Percentiles rank a stretch among this genome's conserved stretches.
phyloP scores from a whole-genome alignment of 2,113 vertebrate genomes.

The Sturnira hondurensis region DNA sequence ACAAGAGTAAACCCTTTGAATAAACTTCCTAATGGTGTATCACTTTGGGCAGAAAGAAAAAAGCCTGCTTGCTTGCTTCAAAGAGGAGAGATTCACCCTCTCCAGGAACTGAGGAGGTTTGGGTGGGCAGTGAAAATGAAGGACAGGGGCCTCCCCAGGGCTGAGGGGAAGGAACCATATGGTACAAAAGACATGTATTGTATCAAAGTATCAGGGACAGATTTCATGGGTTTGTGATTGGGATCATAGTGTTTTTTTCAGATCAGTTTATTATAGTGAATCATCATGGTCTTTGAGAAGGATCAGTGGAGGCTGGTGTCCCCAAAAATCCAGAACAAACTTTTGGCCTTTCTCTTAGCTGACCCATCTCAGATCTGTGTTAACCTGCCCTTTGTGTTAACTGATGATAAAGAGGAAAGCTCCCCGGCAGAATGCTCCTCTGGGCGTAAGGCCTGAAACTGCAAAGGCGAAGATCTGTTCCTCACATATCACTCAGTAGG shows the following conservation, averaged over 20 bases:
- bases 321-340: too few species aligned
- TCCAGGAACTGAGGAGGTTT: background rate
- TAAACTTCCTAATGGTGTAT: background rate
- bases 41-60: background rate
- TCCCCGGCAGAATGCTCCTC: background rate
- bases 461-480: background rate
- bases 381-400: background rate
- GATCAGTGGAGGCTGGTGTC: background rate
- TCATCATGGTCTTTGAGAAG: background rate
- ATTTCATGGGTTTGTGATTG: background rate
- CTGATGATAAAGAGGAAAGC: background rate
- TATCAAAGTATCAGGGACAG: background rate
- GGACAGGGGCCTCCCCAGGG: background rate
- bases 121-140: background rate
- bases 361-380: background rate
- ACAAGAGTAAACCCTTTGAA: background rate
- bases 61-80: background rate
- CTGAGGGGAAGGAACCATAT: background rate
- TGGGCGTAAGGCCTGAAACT: accelerated
- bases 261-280: background rate
- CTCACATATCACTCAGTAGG: background rate
- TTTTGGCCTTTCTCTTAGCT: background rate
- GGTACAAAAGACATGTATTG: background rate
- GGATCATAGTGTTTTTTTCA: background rate
- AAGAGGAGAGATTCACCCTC: background rate